Evolutionary conservation across 2,888 invertebrate species (phyloP).

Genomic region (Dyspetes luteomarginatus): DNA sequence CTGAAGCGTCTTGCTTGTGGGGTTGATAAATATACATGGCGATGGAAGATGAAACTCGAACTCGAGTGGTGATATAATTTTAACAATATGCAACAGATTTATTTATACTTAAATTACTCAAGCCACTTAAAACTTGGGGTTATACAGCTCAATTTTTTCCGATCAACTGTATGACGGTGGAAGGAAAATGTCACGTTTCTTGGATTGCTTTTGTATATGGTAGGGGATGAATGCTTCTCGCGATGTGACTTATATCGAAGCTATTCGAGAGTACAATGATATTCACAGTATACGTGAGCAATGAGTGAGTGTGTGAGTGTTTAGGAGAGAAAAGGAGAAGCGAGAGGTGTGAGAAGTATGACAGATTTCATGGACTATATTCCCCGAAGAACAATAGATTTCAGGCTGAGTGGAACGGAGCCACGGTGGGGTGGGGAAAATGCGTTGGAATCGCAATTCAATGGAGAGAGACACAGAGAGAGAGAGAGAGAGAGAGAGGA

Average conservation of each 20-base stretch:
- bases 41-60: too few relatives aligned
- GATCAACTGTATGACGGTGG: too few relatives aligned
- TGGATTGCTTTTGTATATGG: background rate
- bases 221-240: background rate
- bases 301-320: too few relatives aligned
- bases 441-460: constrained; percentile 77
- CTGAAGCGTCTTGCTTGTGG: too few relatives aligned
- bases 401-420: constrained; percentile 73
- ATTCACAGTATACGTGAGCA: constrained; percentile 3
- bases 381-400: constrained; percentile 80
- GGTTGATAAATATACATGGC: too few relatives aligned
- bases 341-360: constrained; percentile 71
- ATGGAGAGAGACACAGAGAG: constrained; percentile 68
- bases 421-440: constrained; percentile 69
- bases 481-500: constrained; percentile 26
- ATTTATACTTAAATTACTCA: background rate
- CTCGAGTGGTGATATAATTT: too few relatives aligned
- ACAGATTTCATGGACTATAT: constrained; percentile 77
- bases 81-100: background rate
- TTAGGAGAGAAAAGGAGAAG: constrained; percentile 26
- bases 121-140: too few relatives aligned
- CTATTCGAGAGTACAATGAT: constrained; percentile 33
- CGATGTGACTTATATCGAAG: background rate
- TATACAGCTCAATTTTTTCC: too few relatives aligned
- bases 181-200: background rate